Evolutionary conservation across 1,140 invertebrate species (phyloP).

Genomic region (Dryas iulia): DNA sequence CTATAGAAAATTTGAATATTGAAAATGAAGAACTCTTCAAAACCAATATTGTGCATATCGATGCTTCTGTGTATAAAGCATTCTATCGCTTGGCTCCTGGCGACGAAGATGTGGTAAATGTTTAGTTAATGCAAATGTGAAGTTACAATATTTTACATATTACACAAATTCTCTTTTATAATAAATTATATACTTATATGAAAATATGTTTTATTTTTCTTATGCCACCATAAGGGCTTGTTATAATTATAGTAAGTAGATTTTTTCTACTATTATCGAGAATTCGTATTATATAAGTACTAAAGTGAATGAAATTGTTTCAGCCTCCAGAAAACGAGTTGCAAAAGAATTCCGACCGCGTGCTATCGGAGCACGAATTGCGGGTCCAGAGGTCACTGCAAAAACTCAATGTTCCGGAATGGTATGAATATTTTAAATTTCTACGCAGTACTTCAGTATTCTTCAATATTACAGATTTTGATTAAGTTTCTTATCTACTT

Average conservation of each 20-base stretch:
- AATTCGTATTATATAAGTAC: background rate
- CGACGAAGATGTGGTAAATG: constrained; percentile 56
- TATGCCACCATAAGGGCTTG: background rate
- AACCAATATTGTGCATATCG: constrained; percentile 29
- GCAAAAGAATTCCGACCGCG: constrained; percentile 89
- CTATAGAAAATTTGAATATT: constrained; percentile 53
- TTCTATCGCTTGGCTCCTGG: constrained; percentile 59
- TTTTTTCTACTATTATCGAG: background rate
- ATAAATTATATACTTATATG: constrained; percentile 15
- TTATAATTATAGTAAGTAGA: background rate
- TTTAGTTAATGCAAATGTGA: constrained; percentile 18
- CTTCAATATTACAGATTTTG: background rate
- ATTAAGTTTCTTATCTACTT: too few species aligned
- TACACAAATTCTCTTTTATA: background rate
- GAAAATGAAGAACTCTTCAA: constrained; percentile 31
- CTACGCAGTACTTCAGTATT: background rate
- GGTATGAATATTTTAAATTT: constrained; percentile 79
- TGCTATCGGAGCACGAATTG: constrained; percentile 94
- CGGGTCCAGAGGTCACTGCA: constrained; percentile 95
- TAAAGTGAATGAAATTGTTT: constrained; percentile 47
- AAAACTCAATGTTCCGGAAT: constrained; percentile 95
- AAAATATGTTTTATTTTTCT: constrained; percentile 17
- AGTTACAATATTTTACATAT: background rate
- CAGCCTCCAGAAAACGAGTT: constrained; percentile 96
- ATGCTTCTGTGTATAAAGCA: constrained; percentile 41